Percentiles rank a stretch among this genome's conserved stretches.
These are phyloP conservation scores for Ceratina australensis DNA, from an alignment of 1,140 invertebrate species.

Conservation along the genomic window DNA sequence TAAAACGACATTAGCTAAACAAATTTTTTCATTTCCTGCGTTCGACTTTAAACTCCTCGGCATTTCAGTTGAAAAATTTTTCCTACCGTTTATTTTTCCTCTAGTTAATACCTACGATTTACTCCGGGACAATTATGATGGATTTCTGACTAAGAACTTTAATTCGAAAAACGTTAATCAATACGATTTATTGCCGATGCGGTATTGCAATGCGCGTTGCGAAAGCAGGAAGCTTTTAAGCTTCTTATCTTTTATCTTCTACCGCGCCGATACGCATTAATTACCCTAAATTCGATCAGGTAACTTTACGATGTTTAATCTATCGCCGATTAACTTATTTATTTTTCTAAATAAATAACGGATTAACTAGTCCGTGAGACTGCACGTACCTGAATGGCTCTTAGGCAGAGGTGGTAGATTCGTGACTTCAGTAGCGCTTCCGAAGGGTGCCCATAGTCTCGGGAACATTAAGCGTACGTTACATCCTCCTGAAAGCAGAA, in stretches of 20 bases:
- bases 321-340: too few relatives aligned
- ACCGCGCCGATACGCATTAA: not conserved
- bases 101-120: not conserved
- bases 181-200: not conserved
- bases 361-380: not conserved
- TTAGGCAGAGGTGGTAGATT: constrained; percentile 72
- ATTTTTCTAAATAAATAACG: not conserved
- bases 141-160: not conserved
- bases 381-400: constrained; percentile 74
- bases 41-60: too few relatives aligned
- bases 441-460: constrained; percentile 76
- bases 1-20: constrained; percentile 24
- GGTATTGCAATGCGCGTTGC: not conserved
- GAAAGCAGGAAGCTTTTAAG: constrained; percentile 9
- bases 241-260: constrained; percentile 6
- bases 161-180: not conserved
- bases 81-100: not conserved
- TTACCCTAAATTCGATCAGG: constrained; percentile 9
- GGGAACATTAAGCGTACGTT: constrained; percentile 78
- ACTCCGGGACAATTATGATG: not conserved
- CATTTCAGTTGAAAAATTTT: too few relatives aligned
- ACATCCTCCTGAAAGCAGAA: constrained; percentile 66
- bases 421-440: constrained; percentile 70
- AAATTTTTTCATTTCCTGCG: constrained; percentile 19
- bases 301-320: not conserved